Evolutionary conservation across 2,797 vertebrate species (phyloP).

Genomic region (Heliangelus exortis): DNA sequence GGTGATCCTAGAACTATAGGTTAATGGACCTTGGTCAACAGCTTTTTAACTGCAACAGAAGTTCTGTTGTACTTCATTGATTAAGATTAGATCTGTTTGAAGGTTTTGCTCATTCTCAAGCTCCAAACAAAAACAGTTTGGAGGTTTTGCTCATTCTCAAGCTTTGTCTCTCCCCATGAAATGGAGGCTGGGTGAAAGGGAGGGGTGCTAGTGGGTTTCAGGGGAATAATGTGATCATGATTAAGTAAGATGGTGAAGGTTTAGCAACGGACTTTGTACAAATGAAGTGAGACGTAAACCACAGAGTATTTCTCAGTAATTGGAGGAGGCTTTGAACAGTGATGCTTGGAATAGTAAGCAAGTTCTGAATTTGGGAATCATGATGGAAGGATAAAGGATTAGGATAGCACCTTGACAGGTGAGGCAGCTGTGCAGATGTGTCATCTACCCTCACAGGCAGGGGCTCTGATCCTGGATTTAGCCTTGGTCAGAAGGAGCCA

Average conservation of each 20-base stretch:
- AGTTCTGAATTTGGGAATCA: neutral
- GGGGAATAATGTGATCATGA: neutral
- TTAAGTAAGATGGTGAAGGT: neutral
- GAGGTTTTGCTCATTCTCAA: neutral
- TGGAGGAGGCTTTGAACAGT: neutral
- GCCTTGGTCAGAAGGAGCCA: neutral
- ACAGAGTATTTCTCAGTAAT: neutral
- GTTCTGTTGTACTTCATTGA: neutral
- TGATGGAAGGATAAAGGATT: neutral
- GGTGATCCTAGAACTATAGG: neutral
- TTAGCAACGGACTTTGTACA: neutral
- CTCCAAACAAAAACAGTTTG: too few relatives aligned
- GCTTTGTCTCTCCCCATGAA: neutral
- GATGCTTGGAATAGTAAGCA: neutral
- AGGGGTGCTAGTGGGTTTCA: neutral
- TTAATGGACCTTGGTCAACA: neutral
- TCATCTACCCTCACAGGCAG: fast-evolving
- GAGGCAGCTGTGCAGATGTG: neutral
- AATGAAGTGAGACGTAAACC: neutral
- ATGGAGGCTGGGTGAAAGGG: neutral
- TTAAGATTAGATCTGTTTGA: neutral
- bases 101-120: neutral
- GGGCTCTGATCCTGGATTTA: neutral
- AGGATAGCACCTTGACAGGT: neutral
- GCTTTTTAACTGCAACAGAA: neutral